phyloP scores from a whole-genome alignment of 2,888 invertebrate species.

The Uropetala carovei region DNA sequence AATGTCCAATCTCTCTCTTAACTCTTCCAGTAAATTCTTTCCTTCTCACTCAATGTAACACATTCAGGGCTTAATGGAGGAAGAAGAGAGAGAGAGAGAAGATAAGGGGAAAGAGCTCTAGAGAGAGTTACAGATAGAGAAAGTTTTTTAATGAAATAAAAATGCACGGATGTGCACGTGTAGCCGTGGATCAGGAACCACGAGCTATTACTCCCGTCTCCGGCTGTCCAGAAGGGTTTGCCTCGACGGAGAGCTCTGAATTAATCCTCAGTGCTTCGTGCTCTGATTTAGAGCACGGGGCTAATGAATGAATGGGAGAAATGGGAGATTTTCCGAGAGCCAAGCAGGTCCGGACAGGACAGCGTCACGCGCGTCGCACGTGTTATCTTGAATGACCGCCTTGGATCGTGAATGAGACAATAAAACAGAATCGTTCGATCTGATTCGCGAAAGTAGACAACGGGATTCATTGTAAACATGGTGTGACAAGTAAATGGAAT shows the following conservation, averaged over 20 bases:
- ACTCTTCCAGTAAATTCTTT: not conserved
- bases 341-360: not conserved
- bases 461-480: too few species aligned
- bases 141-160: not conserved
- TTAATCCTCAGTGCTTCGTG: not conserved
- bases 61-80: not conserved
- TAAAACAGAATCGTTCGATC: too few species aligned
- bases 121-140: not conserved
- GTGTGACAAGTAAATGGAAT: too few species aligned
- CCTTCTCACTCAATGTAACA: not conserved
- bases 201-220: not conserved
- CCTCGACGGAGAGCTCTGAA: not conserved
- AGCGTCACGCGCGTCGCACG: not conserved
- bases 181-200: not conserved
- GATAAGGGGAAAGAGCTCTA: not conserved
- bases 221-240: not conserved
- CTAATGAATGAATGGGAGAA: not conserved
- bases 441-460: too few species aligned
- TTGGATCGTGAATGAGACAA: too few species aligned
- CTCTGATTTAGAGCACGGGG: not conserved
- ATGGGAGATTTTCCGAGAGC: not conserved
- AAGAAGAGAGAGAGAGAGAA: not conserved
- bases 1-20: slow-evolving; percentile 11
- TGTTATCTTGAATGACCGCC: not conserved
- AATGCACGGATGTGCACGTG: slow-evolving; percentile 6